phyloP scores from a whole-genome alignment of 2,888 invertebrate genomes.

The Nebria brevicollis region DNA sequence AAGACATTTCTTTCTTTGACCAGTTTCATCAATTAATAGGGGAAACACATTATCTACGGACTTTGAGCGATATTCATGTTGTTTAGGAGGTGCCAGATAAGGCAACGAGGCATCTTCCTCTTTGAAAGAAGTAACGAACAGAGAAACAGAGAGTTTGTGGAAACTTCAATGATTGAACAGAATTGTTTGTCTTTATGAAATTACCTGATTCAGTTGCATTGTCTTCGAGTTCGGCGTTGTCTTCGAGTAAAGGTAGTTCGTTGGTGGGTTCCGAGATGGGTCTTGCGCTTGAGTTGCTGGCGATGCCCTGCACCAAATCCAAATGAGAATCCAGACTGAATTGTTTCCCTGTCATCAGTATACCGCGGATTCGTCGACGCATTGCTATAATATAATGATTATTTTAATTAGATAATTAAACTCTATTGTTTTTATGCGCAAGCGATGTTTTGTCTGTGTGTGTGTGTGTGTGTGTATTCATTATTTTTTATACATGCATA shows the following conservation, averaged over 20 bases:
- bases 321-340: slow-evolving; percentile 91
- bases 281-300: slow-evolving; percentile 61
- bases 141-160: background rate
- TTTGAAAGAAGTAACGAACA: background rate
- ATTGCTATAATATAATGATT: slow-evolving; percentile 69
- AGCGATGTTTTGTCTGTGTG: too few relatives aligned
- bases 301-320: slow-evolving; percentile 84
- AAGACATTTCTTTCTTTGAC: slow-evolving; percentile 53
- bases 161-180: background rate
- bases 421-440: background rate
- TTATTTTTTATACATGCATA: background rate
- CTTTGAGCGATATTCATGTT: slow-evolving; percentile 67
- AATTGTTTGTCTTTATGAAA: background rate
- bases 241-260: slow-evolving; percentile 57
- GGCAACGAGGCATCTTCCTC: slow-evolving; percentile 26
- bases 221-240: slow-evolving; percentile 53
- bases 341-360: slow-evolving; percentile 90
- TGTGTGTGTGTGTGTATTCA: background rate
- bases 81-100: slow-evolving; percentile 59
- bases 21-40: slow-evolving; percentile 48
- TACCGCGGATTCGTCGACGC: slow-evolving; percentile 85
- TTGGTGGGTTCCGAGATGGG: slow-evolving; percentile 52
- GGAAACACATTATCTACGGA: slow-evolving; percentile 66
- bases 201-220: slow-evolving; percentile 50
- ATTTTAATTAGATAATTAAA: background rate